Percentiles rank a stretch among this genome's conserved stretches.
phyloP scores from a whole-genome alignment of 2,113 vertebrate species.

The Pleuronectes platessa region DNA sequence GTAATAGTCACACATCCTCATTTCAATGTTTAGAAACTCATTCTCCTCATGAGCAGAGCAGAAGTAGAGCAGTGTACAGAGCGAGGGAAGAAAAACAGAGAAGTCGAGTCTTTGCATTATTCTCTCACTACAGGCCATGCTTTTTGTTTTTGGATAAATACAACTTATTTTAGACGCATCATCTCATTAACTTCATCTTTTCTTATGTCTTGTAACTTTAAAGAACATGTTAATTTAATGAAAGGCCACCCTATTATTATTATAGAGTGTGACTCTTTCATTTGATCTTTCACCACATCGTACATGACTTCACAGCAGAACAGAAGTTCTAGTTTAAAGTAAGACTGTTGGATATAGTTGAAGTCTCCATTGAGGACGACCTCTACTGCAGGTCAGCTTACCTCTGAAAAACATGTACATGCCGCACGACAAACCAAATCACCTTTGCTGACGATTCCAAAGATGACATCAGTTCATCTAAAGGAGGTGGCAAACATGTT shows the following conservation, averaged over 20 bases:
- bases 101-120: conserved; percentile 42
- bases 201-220: conserved; percentile 45
- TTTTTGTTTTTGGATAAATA: too few species aligned
- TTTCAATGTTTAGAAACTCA: conserved; percentile 63
- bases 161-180: conserved; percentile 47
- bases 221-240: conserved; percentile 44
- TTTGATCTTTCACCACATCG: conserved; percentile 45
- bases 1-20: conserved; percentile 67
- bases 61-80: conserved; percentile 2
- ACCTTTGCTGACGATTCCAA: conserved; percentile 25
- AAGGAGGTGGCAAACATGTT: conserved; percentile 55
- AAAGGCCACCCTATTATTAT: conserved; percentile 44
- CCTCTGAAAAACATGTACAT: conserved; percentile 49
- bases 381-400: conserved; percentile 15
- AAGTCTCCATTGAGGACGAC: conserved; percentile 30
- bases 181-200: conserved; percentile 61
- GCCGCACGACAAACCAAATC: conserved; percentile 39
- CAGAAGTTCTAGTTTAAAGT: neutral
- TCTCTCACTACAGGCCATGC: conserved; percentile 53
- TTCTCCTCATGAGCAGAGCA: conserved; percentile 48
- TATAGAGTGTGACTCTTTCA: conserved; percentile 49
- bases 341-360: neutral
- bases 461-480: conserved; percentile 42
- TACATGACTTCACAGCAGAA: conserved; percentile 26
- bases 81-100: conserved; percentile 22